Base-by-base conservation (phyloP, 2,797 vertebrate genomes). In the Labeo calbasu region DNA sequence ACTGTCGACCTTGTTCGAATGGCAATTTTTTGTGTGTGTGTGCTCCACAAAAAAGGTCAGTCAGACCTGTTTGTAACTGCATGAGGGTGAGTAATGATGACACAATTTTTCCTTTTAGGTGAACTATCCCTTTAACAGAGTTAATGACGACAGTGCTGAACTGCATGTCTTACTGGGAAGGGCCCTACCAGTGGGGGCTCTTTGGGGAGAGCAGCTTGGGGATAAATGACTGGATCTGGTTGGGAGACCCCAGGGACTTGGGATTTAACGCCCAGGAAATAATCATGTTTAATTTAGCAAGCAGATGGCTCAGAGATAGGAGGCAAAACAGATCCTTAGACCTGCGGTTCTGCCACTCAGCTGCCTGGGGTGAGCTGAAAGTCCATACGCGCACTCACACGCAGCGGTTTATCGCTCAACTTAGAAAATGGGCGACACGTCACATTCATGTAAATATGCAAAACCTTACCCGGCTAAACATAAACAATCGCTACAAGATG, bases 201-300 rank as follows among this genome's bases (percentile, higher is more conserved):
- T 91, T 91, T 90, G 6, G 78, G 92, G 91, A 92, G 88, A 89
- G 92, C 91, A 89, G 88, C 90, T 90, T 90, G 89, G 84, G 91
- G 91, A 94, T 92, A 94, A 95, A 95, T 94, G 90, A 86, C 91
- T 87, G 89, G 89, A 93, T 92, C 91, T 93, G 90, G 91, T 92
- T 90, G 90, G 89, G 75, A 90, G 84, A 85, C 86, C 88, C 84
- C 77, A 66, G 91, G 87, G 94, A 94, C 92, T 36, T 90, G 90
- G 90, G 93, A 94, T 93, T 93, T 94, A 94, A 95, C 87, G 88
- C 92, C 93, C 90, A 93, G 93, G 93, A 95, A 94, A 95, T 94
- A 92, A 94, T 94, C 92, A 96, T 94, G 94, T 95, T 96, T 95
- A 94, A 95, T 95, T 95, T 95, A 95, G 92, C 90, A 91, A 94